phyloP scores from a whole-genome alignment of 2,113 vertebrate species.

The Cyprinodon variegatus region DNA sequence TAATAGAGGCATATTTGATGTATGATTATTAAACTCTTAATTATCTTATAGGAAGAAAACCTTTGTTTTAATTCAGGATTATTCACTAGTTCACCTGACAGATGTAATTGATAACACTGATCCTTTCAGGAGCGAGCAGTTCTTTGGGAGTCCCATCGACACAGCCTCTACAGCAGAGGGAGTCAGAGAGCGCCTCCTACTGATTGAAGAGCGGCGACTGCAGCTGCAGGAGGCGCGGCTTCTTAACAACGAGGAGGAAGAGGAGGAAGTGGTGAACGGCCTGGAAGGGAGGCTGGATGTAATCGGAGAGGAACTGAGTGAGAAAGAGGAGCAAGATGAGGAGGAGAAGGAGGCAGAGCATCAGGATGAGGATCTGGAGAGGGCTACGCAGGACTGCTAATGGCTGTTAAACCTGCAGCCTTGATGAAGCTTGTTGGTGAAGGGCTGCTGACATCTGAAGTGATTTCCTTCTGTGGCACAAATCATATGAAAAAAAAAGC shows the following conservation, averaged over 20 bases:
- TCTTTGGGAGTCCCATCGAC: conserved; percentile 93
- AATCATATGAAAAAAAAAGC: not conserved
- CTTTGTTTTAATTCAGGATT: too few species aligned
- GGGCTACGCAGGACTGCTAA: conserved; percentile 70
- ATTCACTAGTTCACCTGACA: not conserved
- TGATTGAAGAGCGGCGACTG: conserved; percentile 90
- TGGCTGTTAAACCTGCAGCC: conserved; percentile 31
- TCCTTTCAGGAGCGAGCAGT: conserved; percentile 88
- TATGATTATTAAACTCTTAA: too few species aligned
- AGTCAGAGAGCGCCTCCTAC: conserved; percentile 93
- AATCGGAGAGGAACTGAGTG: conserved; percentile 75
- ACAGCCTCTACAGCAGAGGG: conserved; percentile 91
- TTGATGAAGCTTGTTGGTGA: conserved; percentile 38
- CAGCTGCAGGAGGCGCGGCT: conserved; percentile 65
- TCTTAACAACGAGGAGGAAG: conserved; percentile 22
- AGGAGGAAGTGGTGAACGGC: conserved; percentile 42
- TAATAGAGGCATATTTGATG: too few species aligned
- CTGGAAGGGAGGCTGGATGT: conserved; percentile 78
- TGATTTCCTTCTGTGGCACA: not conserved
- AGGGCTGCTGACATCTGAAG: conserved; percentile 31
- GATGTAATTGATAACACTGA: not conserved
- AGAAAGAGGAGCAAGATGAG: conserved; percentile 77
- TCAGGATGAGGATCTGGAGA: conserved; percentile 45
- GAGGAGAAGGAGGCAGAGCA: conserved; percentile 30
- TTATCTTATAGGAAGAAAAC: not conserved